Evolutionary conservation across 2,888 invertebrate species (phyloP).

Genomic region (Sesia apiformis): DNA sequence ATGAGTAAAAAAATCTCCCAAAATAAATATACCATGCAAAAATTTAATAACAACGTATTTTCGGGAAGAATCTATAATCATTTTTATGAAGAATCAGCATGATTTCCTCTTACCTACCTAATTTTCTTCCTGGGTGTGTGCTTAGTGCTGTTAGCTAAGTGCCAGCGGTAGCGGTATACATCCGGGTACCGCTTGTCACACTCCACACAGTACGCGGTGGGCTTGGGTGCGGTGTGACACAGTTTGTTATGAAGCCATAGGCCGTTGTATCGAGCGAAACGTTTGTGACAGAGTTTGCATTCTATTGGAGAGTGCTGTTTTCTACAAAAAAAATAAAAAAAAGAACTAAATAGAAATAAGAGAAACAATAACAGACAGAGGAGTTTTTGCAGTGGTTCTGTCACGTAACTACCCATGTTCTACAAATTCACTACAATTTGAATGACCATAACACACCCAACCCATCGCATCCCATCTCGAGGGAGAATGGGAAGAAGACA

Average conservation of each 20-base stretch:
- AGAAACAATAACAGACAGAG: too few species aligned
- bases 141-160: constrained; percentile 22
- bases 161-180: constrained; percentile 26
- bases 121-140: constrained; percentile 14
- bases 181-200: constrained; percentile 28
- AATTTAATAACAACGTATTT: too few species aligned
- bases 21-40: too few species aligned
- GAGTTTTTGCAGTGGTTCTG: too few species aligned
- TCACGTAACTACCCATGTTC: neutral
- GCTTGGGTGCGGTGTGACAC: constrained; percentile 7
- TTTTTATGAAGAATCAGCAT: too few species aligned
- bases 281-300: constrained; percentile 25
- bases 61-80: too few species aligned
- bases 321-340: constrained; percentile 10
- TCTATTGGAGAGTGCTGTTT: constrained; percentile 29
- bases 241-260: constrained; percentile 36
- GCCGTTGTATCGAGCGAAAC: constrained; percentile 32
- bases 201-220: constrained; percentile 14
- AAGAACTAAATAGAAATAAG: too few species aligned
- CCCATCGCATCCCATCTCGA: too few species aligned
- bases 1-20: too few species aligned
- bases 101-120: constrained; percentile 17
- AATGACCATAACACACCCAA: too few species aligned
- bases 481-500: too few species aligned
- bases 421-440: too few species aligned